Percentiles rank a stretch among this genome's conserved stretches.
These are phyloP conservation scores for Esox lucius DNA, from an alignment of 2,797 vertebrate genomes.

Conservation along the genomic window DNA sequence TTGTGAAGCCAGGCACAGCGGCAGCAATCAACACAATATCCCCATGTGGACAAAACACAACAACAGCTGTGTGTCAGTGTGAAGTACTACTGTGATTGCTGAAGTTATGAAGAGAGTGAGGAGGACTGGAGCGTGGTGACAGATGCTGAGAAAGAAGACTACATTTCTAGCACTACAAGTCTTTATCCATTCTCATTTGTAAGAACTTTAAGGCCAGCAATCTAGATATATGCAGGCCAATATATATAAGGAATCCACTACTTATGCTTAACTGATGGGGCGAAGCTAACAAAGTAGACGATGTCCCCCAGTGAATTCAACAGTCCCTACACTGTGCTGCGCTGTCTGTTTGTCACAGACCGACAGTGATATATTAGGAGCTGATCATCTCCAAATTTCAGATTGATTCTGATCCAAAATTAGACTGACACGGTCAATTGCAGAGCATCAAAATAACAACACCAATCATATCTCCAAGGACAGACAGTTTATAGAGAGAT, in stretches of 20 bases:
- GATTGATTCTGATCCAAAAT: slow-evolving; percentile 25
- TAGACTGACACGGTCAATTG: slow-evolving; percentile 24
- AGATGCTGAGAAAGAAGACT: background rate
- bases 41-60: background rate
- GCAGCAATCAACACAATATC: background rate
- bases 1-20: background rate
- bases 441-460: slow-evolving; percentile 16
- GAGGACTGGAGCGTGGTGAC: background rate
- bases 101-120: background rate
- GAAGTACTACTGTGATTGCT: background rate
- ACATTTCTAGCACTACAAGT: background rate
- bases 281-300: background rate
- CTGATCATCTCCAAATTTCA: slow-evolving; percentile 9
- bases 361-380: background rate
- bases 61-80: background rate
- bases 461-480: background rate
- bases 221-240: background rate
- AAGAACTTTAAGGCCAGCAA: background rate
- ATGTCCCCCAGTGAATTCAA: background rate
- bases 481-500: background rate
- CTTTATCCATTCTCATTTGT: background rate
- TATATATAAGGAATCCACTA: background rate
- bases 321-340: background rate
- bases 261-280: background rate
- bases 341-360: background rate